Evolutionary conservation across 2,888 invertebrate species (phyloP).

Genomic region (Chorisops tibialis): DNA sequence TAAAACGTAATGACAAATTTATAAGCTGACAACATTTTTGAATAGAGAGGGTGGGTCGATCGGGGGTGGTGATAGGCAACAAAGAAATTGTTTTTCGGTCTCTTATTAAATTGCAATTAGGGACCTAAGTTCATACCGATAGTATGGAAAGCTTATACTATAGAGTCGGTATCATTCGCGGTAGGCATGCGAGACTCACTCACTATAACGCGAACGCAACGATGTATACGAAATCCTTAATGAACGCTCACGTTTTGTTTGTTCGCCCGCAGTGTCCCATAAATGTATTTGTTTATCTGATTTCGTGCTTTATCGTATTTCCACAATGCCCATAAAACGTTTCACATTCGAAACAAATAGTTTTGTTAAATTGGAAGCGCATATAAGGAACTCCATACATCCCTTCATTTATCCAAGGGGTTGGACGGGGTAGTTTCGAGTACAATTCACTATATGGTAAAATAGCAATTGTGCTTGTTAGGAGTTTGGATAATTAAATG

Average conservation of each 20-base stretch:
- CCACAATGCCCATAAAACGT: neutral
- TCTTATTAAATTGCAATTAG: constrained; percentile 22
- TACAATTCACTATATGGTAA: neutral
- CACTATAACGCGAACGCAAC: neutral
- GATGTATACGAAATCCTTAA: constrained; percentile 10
- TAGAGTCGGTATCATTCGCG: neutral
- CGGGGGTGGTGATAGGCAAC: too few species aligned
- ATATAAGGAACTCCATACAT: neutral
- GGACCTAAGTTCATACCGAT: neutral
- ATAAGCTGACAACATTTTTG: neutral
- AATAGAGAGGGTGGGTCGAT: constrained; percentile 1
- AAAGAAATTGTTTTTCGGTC: constrained; percentile 3
- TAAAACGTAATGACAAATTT: constrained; percentile 10
- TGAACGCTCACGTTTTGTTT: constrained; percentile 3
- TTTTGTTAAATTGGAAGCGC: constrained; percentile 1
- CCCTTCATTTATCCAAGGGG: neutral
- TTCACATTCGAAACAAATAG: constrained; percentile 3
- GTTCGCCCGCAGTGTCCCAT: neutral
- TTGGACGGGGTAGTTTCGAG: too few species aligned
- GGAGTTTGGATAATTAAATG: constrained; percentile 15
- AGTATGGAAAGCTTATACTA: too few species aligned
- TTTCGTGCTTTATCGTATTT: constrained; percentile 13
- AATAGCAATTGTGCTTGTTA: neutral
- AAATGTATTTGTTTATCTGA: constrained; percentile 18
- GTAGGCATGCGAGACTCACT: neutral